A percentile compares a stretch with the other conserved stretches of the same genome.
phyloP scores from a whole-genome alignment of 92 coral and sea anemone species.

The Metridium senile region DNA sequence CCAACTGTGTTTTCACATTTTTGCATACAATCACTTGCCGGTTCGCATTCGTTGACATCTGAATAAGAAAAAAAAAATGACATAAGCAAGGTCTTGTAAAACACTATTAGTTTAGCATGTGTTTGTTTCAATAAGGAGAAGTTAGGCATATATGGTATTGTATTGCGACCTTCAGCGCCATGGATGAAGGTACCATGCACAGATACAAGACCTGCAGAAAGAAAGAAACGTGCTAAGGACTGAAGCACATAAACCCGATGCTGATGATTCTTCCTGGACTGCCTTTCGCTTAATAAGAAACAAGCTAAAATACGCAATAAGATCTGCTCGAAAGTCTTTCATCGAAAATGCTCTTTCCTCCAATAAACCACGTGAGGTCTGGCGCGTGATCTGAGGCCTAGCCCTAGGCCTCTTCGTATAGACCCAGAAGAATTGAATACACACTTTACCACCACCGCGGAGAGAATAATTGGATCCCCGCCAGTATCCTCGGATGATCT shows the following conservation, averaged over 20 bases:
- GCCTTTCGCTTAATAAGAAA: conserved; percentile 39
- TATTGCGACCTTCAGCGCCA: conserved; percentile 65
- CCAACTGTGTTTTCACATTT: too few species aligned
- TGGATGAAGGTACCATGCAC: conserved; percentile 2
- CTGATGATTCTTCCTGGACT: conserved; percentile 38
- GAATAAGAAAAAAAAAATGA: too few species aligned
- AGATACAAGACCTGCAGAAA: not conserved
- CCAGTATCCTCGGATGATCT: not conserved
- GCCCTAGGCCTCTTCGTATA: not conserved
- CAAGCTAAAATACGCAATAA: conserved; percentile 40
- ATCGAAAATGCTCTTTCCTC: conserved; percentile 55
- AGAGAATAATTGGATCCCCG: not conserved
- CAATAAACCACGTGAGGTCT: not conserved
- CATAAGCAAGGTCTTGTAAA: too few species aligned
- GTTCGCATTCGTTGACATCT: too few species aligned
- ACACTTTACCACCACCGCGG: not conserved
- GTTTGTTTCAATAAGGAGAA: too few species aligned
- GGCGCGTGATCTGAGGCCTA: not conserved
- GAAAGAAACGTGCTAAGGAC: conserved; percentile 36
- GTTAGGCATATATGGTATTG: too few species aligned
- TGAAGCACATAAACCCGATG: conserved; percentile 37
- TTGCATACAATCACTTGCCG: too few species aligned
- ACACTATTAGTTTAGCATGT: too few species aligned
- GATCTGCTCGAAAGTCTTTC: conserved; percentile 29
- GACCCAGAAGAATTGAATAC: not conserved